Base-by-base conservation (phyloP, 2,888 invertebrate genomes). In the Hydraecia micacea region DNA sequence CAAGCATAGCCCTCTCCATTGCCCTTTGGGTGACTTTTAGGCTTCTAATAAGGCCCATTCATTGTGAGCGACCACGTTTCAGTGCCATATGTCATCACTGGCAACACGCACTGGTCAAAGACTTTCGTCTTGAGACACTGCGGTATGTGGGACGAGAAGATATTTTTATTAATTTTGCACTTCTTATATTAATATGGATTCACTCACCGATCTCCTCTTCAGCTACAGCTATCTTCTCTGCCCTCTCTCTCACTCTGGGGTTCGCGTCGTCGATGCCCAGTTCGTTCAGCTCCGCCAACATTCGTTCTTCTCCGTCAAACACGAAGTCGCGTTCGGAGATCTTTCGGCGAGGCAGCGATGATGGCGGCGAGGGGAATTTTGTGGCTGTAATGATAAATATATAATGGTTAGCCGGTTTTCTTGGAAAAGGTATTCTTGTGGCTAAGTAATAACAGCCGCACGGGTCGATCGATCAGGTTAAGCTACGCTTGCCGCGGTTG, bases 271-370 rank as follows among this genome's bases (percentile, higher is more conserved):
- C 95, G 0, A 93, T 76, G 4, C 93, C 93, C 28, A 96, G 89
- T 28, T 94, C 92, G 76, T 95, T 93, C 5, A 97, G 84, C 73
- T 96, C 96, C 0, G 95, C 96, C 21, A 97, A 70, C 87, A 97
- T 94, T 0, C 95, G 87, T 73, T 92, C 95, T 67, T 97, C 96
- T 0, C 96, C 95, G 81, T 97, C 96, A 80, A 96, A 97, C 11
- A 96, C 90, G 83, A 95, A 97, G 1, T 96, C 96, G 0, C 93
- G 86, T 39, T 96, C 96, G 0, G 90, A 85, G 0, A 76, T 74
- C 74, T 91, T 93, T 0, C 91, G 88, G 0, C 90, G 80, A 0
- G 90, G 81, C 0, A 80, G 81, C 0, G 42, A 36, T 0, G 88
- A 87, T 0, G 92, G 90, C 0, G 91, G 85, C 0, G 91, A 90